Conservation (phyloP, 2,797 vertebrate species). For the Astyanax mexicanus region DNA sequence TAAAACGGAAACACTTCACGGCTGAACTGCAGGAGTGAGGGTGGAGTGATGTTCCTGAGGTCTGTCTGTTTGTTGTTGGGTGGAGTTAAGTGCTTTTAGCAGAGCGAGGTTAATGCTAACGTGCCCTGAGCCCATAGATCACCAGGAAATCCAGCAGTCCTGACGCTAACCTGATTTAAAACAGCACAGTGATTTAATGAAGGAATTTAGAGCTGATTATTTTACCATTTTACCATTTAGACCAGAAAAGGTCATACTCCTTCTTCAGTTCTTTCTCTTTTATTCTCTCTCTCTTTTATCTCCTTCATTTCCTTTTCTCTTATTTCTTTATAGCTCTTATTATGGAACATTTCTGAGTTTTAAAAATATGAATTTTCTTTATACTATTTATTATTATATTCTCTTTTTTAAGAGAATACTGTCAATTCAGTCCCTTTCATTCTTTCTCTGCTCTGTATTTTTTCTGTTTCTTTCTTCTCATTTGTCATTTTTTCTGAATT, state of each 20-base stretch:
- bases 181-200: neutral
- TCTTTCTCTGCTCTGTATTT: no score
- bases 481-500: no score
- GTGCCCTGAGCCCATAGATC: constrained; percentile 20
- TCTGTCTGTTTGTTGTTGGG: constrained; percentile 16
- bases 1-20: constrained; percentile 42
- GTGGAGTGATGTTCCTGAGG: constrained; percentile 37
- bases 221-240: neutral
- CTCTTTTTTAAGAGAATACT: no score
- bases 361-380: no score
- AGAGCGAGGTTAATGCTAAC: constrained; percentile 3
- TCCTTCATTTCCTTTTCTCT: no score
- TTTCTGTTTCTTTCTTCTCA: no score
- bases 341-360: no score
- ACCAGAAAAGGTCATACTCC: neutral
- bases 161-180: constrained; percentile 34
- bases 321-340: no score
- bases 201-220: neutral
- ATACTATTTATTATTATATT: no score
- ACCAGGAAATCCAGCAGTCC: constrained; percentile 6
- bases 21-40: constrained; percentile 48
- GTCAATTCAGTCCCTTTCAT: no score
- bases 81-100: constrained; percentile 14
- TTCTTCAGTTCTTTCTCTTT: no score
- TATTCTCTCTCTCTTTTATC: no score